Conservation (phyloP, 1,140 invertebrate genomes). For the Mercenaria mercenaria region DNA sequence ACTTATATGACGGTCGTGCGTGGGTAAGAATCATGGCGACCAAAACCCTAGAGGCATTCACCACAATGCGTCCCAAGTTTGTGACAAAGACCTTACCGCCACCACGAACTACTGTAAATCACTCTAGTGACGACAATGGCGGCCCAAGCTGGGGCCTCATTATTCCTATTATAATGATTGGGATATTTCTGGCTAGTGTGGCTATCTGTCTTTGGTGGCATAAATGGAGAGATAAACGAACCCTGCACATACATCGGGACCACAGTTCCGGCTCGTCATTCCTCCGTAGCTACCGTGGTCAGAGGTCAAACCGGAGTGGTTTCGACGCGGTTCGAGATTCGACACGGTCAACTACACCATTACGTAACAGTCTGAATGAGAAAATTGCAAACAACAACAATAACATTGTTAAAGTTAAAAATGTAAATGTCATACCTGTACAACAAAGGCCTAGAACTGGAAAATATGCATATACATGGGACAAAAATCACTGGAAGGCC, state of each 20-base stretch:
- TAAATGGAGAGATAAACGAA: constrained; percentile 64
- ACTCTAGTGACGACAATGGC: neutral
- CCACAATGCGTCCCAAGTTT: neutral
- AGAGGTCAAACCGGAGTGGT: neutral
- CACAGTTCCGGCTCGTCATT: constrained; percentile 4
- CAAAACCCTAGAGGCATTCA: neutral
- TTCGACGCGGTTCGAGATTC: constrained; percentile 57
- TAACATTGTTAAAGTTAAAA: constrained; percentile 33
- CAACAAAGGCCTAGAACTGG: constrained; percentile 16
- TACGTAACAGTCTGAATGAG: constrained; percentile 42
- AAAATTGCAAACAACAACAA: constrained; percentile 36
- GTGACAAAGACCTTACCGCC: neutral
- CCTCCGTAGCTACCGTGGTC: constrained; percentile 35
- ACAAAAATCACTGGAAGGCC: constrained; percentile 58
- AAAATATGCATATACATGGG: constrained; percentile 56
- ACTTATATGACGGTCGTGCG: too few species aligned
- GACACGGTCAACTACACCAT: constrained; percentile 63
- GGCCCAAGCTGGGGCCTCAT: constrained; percentile 66
- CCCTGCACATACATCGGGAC: constrained; percentile 1
- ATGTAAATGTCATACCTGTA: constrained; percentile 54
- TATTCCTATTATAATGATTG: constrained; percentile 65
- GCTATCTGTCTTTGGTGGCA: constrained; percentile 64
- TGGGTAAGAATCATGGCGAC: neutral
- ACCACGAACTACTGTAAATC: neutral
- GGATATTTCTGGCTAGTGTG: constrained; percentile 57